Evolutionary conservation across 2,113 vertebrate genomes (phyloP).

Genomic region (Heterocephalus glaber): DNA sequence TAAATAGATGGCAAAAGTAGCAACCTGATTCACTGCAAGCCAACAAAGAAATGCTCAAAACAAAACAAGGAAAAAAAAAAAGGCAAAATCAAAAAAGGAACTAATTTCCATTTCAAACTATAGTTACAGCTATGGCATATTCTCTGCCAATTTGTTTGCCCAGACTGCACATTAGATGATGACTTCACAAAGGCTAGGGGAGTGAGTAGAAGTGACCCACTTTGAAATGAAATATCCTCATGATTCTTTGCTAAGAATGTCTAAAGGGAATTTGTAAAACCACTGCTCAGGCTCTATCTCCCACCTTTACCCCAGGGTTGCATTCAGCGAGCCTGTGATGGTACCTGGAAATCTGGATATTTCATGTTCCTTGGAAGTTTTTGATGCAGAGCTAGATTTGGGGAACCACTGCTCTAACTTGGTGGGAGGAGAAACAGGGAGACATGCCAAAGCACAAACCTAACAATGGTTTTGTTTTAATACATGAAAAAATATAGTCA

Average conservation of each 20-base stretch:
- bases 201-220: conserved; percentile 28
- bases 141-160: conserved; percentile 56
- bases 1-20: conserved; percentile 59
- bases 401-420: neutral
- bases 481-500: neutral
- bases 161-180: conserved; percentile 8
- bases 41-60: conserved; percentile 44
- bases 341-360: neutral
- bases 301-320: neutral
- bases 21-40: conserved; percentile 42
- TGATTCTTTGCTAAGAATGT: conserved; percentile 3
- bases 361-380: neutral
- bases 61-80: neutral
- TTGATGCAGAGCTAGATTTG: conserved; percentile 15
- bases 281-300: neutral
- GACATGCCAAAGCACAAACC: neutral
- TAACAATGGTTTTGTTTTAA: neutral
- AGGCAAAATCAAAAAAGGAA: conserved; percentile 9
- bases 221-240: conserved; percentile 29
- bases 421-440: neutral
- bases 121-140: neutral
- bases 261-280: conserved; percentile 43
- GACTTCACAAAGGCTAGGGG: neutral
- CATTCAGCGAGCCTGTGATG: neutral
- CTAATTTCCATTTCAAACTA: conserved; percentile 60